phyloP scores from a whole-genome alignment of 2,888 invertebrate species.

The Rutpela maculata region DNA sequence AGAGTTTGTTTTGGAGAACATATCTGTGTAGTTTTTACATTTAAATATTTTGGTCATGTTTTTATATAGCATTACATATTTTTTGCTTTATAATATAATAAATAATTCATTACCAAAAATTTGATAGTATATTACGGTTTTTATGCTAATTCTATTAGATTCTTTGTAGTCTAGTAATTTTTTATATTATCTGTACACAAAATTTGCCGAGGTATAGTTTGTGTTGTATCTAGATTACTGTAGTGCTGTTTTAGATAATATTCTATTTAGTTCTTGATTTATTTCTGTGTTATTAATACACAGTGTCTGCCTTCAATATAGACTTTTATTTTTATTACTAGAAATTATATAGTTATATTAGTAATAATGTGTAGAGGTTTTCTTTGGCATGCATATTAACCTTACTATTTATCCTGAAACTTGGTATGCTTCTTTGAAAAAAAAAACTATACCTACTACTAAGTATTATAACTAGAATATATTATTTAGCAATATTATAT shows the following conservation, averaged over 20 bases:
- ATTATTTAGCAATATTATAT: conserved; percentile 16
- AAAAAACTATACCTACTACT: conserved; percentile 36
- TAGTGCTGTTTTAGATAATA: conserved; percentile 61
- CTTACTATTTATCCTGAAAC: conserved; percentile 46
- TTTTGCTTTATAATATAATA: background rate
- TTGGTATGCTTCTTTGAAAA: conserved; percentile 63
- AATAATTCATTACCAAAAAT: background rate
- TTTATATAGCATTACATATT: conserved; percentile 4
- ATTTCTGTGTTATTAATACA: conserved; percentile 51
- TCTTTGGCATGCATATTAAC: conserved; percentile 48
- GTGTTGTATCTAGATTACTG: conserved; percentile 68
- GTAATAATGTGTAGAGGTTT: conserved; percentile 63
- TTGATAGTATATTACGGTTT: conserved; percentile 5
- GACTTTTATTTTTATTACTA: conserved; percentile 50
- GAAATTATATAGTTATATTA: conserved; percentile 50
- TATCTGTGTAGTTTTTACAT: background rate
- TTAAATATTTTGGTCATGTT: background rate
- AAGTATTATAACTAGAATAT: conserved; percentile 44
- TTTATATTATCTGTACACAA: conserved; percentile 41
- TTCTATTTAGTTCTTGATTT: conserved; percentile 51
- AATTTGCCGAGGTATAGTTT: conserved; percentile 72
- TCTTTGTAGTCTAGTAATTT: conserved; percentile 43
- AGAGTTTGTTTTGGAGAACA: background rate
- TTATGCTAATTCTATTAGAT: conserved; percentile 7
- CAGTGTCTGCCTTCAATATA: conserved; percentile 62